phyloP scores from a whole-genome alignment of 2,888 invertebrate genomes.

The Heliconius hortense region DNA sequence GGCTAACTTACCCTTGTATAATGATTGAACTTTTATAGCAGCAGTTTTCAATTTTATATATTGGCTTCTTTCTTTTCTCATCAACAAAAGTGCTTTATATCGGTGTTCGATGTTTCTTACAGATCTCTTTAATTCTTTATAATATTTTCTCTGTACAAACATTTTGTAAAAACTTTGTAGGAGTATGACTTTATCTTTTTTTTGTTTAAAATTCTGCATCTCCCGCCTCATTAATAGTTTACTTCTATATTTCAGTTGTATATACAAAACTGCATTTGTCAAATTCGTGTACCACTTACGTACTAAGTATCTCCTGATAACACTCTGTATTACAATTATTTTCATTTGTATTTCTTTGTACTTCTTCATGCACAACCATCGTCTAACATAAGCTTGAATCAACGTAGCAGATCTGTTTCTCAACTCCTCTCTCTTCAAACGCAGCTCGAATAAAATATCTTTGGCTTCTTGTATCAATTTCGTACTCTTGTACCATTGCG shows the following conservation, averaged over 20 bases:
- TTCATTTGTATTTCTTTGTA: conserved; percentile 52
- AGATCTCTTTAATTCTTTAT: conserved; percentile 54
- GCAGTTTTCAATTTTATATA: conserved; percentile 59
- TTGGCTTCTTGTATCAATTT: conserved; percentile 44
- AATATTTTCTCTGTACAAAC: conserved; percentile 52
- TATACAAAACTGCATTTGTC: conserved; percentile 52
- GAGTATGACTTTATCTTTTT: conserved; percentile 53
- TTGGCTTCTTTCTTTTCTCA: conserved; percentile 59
- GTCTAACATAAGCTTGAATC: conserved; percentile 60
- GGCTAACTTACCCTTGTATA: conserved; percentile 68
- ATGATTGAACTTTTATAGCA: conserved; percentile 71
- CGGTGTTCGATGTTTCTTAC: conserved; percentile 53
- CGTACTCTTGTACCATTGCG: conserved; percentile 73
- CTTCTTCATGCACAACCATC: conserved; percentile 61
- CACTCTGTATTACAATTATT: conserved; percentile 58
- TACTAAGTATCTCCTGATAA: conserved; percentile 56
- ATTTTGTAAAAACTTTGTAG: conserved; percentile 75
- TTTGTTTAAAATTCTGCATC: conserved; percentile 51
- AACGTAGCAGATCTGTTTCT: conserved; percentile 55
- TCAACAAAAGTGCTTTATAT: conserved; percentile 58
- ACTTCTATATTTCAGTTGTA: conserved; percentile 70
- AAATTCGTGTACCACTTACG: conserved; percentile 55
- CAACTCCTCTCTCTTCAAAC: conserved; percentile 52
- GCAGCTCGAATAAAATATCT: conserved; percentile 44
- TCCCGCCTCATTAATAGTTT: conserved; percentile 63